These are phyloP conservation scores for Lycaena phlaeas DNA, from an alignment of 2,888 invertebrate genomes.

Conservation along the genomic window DNA sequence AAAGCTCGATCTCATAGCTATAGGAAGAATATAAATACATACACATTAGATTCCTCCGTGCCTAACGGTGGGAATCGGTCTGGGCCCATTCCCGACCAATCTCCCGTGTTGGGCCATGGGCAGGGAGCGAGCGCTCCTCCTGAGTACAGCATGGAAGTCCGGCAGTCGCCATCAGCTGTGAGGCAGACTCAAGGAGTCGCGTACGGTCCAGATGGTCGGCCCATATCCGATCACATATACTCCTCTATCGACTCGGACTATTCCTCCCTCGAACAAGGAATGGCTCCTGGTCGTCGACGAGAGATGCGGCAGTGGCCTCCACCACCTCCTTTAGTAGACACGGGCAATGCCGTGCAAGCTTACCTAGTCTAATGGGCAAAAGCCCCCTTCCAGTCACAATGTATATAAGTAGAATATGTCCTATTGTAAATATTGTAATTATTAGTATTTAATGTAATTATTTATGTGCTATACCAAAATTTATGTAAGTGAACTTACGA, in stretches of 20 bases:
- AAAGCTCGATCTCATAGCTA: constrained; percentile 73
- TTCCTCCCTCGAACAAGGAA: constrained; percentile 84
- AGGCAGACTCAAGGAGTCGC: constrained; percentile 64
- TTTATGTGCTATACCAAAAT: constrained; percentile 71
- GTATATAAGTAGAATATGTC: constrained; percentile 51
- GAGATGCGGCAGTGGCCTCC: constrained; percentile 64
- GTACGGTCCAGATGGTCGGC: constrained; percentile 77
- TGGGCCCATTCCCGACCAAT: constrained; percentile 67
- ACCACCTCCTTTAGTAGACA: constrained; percentile 62
- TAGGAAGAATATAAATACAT: constrained; percentile 88
- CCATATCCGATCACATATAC: constrained; percentile 91
- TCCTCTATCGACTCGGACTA: constrained; percentile 93
- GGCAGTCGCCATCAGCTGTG: constrained; percentile 53
- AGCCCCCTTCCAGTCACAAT: constrained; percentile 63
- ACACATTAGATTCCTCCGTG: constrained; percentile 81
- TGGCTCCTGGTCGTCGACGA: constrained; percentile 62
- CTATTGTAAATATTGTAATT: constrained; percentile 68
- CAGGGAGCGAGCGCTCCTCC: constrained; percentile 65
- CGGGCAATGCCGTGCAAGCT: constrained; percentile 75
- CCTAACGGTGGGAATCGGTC: constrained; percentile 74
- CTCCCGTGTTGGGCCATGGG: constrained; percentile 56
- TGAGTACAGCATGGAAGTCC: constrained; percentile 60
- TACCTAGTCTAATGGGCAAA: constrained; percentile 76
- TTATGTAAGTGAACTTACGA: constrained; percentile 64
- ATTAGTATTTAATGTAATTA: no score